A percentile compares a stretch with the other conserved stretches of the same genome.
Evolutionary conservation across 2,113 vertebrate species (phyloP).

Genomic region (Naja naja): DNA sequence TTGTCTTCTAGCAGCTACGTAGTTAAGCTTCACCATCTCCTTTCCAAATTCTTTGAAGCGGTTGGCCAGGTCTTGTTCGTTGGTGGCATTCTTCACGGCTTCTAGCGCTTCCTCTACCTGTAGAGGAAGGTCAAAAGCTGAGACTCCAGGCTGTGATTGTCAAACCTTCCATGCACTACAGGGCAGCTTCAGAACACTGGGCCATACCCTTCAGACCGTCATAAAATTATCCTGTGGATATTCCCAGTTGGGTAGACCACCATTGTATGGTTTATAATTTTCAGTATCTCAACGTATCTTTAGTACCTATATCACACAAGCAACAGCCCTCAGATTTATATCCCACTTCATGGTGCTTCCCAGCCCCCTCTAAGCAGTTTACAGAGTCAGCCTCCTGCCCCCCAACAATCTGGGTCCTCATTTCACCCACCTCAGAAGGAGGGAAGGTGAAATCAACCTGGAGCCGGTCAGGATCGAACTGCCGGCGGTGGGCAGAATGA

Average conservation of each 20-base stretch:
- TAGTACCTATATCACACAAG: no score
- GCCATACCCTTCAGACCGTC: not conserved
- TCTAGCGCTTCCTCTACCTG: constrained; percentile 95
- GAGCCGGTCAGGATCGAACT: no score
- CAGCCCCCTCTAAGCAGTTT: no score
- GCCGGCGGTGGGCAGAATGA: no score
- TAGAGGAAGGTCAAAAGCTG: not conserved
- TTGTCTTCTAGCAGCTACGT: constrained; percentile 92
- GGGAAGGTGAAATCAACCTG: no score
- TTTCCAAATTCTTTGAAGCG: constrained; percentile 99
- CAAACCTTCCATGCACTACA: not conserved
- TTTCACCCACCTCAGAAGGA: no score
- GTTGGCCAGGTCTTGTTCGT: constrained; percentile 95
- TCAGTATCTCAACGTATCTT: not conserved
- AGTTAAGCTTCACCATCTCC: constrained; percentile 99
- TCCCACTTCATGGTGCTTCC: no score
- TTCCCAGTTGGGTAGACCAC: not conserved
- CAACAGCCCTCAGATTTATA: no score
- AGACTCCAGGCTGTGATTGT: not conserved
- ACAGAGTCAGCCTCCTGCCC: no score
- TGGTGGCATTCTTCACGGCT: constrained; percentile 94
- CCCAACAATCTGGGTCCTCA: no score
- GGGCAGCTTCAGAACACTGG: not conserved
- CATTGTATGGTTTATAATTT: not conserved
- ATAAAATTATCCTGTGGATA: not conserved